phyloP scores from a whole-genome alignment of 2,888 invertebrate genomes.

The Cheilosia impressa region DNA sequence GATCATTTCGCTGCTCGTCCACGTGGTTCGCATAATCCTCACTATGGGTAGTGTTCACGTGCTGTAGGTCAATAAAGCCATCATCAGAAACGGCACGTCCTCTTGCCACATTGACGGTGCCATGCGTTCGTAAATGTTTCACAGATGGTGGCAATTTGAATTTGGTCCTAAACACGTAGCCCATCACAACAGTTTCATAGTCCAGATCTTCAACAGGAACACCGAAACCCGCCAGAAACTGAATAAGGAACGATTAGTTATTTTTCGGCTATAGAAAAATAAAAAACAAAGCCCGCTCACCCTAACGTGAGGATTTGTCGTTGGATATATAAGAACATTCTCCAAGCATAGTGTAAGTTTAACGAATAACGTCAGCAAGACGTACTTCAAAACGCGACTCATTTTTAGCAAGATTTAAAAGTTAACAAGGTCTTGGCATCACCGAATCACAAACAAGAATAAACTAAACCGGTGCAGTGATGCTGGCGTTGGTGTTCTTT shows the following conservation, averaged over 20 bases:
- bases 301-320: conserved; percentile 31
- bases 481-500: not conserved
- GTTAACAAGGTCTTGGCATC: not conserved
- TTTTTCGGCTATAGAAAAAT: not conserved
- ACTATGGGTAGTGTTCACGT: not conserved
- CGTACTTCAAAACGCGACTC: not conserved
- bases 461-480: not conserved
- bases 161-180: conserved; percentile 47
- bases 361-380: not conserved
- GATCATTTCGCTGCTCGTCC: not conserved
- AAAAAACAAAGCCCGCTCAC: conserved; percentile 1
- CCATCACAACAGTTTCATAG: conserved; percentile 43
- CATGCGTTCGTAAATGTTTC: conserved; percentile 49
- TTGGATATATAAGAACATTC: conserved; percentile 36
- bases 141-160: conserved; percentile 52
- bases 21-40: not conserved
- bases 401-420: conserved; percentile 16
- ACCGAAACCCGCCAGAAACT: conserved; percentile 66
- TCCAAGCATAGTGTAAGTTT: not conserved
- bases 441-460: conserved; percentile 24
- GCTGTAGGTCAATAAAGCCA: not conserved
- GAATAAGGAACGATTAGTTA: not conserved
- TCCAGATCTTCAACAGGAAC: conserved; percentile 55
- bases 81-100: not conserved
- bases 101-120: conserved; percentile 1